Conservation (phyloP, 2,113 vertebrate genomes). For the Elaphurus davidianus region DNA sequence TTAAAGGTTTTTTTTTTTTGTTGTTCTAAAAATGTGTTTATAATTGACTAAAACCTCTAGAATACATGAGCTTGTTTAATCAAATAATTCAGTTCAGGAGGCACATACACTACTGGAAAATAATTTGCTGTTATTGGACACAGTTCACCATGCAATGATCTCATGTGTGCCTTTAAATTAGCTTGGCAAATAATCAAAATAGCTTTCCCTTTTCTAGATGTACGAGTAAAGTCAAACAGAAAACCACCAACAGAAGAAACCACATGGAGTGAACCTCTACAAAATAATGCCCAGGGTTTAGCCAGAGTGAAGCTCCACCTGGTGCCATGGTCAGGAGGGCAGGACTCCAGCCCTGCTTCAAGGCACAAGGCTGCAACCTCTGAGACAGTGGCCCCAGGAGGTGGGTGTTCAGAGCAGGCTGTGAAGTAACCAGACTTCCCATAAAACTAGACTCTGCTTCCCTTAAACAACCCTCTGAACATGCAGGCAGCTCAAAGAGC, state of each 20-base stretch:
- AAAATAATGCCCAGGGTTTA: accelerated
- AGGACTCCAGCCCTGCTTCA: not conserved
- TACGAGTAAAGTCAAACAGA: not conserved
- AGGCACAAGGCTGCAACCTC: not conserved
- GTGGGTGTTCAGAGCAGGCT: not conserved
- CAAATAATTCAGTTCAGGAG: not conserved
- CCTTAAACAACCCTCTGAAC: too few relatives aligned
- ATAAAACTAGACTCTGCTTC: not conserved
- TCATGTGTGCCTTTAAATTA: not conserved
- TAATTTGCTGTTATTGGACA: not conserved
- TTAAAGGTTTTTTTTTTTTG: not conserved
- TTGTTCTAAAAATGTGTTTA: not conserved
- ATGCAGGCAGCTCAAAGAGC: not conserved
- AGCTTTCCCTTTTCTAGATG: not conserved
- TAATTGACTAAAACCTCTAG: not conserved
- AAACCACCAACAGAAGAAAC: not conserved
- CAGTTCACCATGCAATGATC: not conserved
- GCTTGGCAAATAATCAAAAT: not conserved
- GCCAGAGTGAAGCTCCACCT: not conserved
- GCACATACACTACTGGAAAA: not conserved
- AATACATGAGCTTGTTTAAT: not conserved
- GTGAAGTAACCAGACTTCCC: not conserved
- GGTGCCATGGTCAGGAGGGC: not conserved
- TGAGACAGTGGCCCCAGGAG: accelerated
- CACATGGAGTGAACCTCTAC: accelerated